A percentile compares a stretch with the other conserved stretches of the same genome.
Evolutionary conservation across 2,113 vertebrate genomes (phyloP).

Genomic region (Seriola dumerili): DNA sequence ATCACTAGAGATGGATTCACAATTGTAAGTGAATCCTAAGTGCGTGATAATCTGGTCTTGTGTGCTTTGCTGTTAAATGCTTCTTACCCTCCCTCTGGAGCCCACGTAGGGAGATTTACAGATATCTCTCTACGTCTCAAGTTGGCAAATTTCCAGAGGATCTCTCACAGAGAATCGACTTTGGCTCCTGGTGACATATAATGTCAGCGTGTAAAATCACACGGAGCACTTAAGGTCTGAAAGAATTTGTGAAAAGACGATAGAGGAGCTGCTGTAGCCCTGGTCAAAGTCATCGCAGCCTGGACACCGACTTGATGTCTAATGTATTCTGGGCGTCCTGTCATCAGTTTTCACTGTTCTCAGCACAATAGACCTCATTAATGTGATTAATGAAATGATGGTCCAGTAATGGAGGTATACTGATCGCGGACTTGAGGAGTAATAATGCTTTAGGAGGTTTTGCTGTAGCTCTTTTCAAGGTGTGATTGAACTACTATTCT

Average conservation of each 20-base stretch:
- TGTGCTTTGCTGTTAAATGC: constrained; percentile 18
- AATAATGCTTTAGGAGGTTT: constrained; percentile 8
- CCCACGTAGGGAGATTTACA: not conserved
- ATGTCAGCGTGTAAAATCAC: constrained; percentile 33
- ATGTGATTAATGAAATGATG: constrained; percentile 25
- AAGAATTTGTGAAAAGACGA: constrained; percentile 1
- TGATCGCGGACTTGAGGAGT: constrained; percentile 21
- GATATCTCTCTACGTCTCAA: constrained; percentile 1
- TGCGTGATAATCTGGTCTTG: not conserved
- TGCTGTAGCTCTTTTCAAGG: constrained; percentile 21
- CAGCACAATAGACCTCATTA: constrained; percentile 45
- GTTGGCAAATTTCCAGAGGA: constrained; percentile 14
- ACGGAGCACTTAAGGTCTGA: constrained; percentile 6
- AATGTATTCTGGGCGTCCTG: constrained; percentile 2
- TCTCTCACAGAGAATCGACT: constrained; percentile 29
- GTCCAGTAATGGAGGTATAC: not conserved
- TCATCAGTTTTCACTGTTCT: constrained; percentile 32
- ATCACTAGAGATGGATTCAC: not conserved
- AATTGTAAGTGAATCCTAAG: not conserved
- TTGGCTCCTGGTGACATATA: constrained; percentile 8
- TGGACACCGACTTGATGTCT: not conserved
- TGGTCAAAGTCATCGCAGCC: not conserved
- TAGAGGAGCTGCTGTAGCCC: constrained; percentile 7
- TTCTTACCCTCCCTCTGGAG: not conserved
- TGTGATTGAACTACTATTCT: not conserved